phyloP scores from a whole-genome alignment of 2,113 vertebrate genomes.

The Cebidichthys violaceus region DNA sequence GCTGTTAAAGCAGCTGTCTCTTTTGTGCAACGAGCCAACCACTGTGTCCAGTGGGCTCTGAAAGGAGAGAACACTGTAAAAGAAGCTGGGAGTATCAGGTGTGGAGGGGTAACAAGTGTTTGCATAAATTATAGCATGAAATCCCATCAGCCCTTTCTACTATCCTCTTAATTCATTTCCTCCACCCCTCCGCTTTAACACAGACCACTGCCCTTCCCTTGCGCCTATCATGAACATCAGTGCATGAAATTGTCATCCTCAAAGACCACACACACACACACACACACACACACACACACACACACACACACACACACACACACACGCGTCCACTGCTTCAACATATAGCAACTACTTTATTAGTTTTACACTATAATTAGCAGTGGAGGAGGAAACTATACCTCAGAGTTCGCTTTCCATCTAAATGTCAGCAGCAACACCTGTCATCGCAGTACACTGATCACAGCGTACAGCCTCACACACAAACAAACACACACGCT shows the following conservation, averaged over 20 bases:
- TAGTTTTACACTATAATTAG: constrained; percentile 50
- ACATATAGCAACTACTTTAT: constrained; percentile 20
- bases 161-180: constrained; percentile 40
- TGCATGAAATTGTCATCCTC: constrained; percentile 34
- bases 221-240: constrained; percentile 24
- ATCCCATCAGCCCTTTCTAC: constrained; percentile 35
- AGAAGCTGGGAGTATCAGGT: constrained; percentile 40
- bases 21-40: constrained; percentile 28
- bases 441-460: constrained; percentile 9
- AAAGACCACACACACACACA: constrained; percentile 11
- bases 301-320: constrained; percentile 1
- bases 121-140: constrained; percentile 54
- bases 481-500: neutral
- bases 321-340: neutral
- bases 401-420: constrained; percentile 35
- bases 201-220: constrained; percentile 28
- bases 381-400: constrained; percentile 36
- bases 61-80: constrained; percentile 52
- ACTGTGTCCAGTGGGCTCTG: constrained; percentile 43
- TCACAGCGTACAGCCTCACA: neutral
- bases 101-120: constrained; percentile 38
- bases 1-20: constrained; percentile 24
- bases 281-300: constrained; percentile 17
- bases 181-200: constrained; percentile 4
- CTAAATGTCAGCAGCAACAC: constrained; percentile 21